Evolutionary conservation across 2,113 vertebrate species (phyloP).

Genomic region (Callaeas wilsoni): DNA sequence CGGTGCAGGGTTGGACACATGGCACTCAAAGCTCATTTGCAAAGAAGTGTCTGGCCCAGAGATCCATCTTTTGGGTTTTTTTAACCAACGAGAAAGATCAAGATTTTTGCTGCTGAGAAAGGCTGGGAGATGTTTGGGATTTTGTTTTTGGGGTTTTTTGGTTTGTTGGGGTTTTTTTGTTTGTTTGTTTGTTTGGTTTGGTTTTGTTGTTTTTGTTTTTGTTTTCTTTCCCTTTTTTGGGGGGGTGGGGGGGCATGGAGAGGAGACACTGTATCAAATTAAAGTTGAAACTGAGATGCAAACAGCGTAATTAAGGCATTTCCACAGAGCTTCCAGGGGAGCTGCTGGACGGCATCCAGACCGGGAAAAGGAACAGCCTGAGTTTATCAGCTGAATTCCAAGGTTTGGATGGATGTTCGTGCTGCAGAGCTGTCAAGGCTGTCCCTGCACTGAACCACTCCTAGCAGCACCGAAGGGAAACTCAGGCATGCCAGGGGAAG

Average conservation of each 20-base stretch:
- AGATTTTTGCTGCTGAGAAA: neutral
- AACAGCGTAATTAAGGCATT: conserved; percentile 8
- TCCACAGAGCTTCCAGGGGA: neutral
- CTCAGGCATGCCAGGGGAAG: neutral
- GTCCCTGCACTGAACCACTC: fast-evolving
- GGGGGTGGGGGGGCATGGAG: no score
- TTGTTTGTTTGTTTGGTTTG: no score
- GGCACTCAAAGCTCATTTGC: neutral
- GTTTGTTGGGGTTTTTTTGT: no score
- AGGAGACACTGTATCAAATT: neutral
- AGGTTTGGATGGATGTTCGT: neutral
- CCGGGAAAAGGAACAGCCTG: neutral
- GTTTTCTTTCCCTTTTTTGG: no score
- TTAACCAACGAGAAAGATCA: neutral
- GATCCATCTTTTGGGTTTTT: neutral
- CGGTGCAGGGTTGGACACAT: fast-evolving
- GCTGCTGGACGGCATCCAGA: neutral
- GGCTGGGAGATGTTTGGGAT: neutral
- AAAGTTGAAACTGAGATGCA: conserved; percentile 17
- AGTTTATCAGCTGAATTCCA: neutral
- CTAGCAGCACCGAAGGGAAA: neutral
- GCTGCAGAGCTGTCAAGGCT: neutral
- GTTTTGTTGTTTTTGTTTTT: neutral
- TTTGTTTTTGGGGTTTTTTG: neutral
- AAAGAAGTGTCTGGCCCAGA: neutral